A percentile compares a stretch with the other conserved stretches of the same genome.
Conservation (phyloP, 2,888 invertebrate genomes). For the Sarcophaga variegata region DNA sequence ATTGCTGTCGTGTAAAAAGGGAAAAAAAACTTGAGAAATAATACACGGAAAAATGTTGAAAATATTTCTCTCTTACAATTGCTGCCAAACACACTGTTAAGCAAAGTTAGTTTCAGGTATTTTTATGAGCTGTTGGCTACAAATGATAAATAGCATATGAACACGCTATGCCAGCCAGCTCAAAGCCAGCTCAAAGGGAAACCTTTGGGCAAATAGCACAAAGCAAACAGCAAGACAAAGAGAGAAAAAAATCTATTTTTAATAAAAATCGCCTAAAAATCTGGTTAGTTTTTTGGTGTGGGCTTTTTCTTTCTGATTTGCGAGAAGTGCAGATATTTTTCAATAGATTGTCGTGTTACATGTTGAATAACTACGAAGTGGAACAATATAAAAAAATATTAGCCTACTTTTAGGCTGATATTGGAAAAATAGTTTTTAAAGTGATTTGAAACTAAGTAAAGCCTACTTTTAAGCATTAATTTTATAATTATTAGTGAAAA, state of each 20-base stretch:
- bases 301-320: background rate
- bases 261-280: too few relatives aligned
- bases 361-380: background rate
- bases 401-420: background rate
- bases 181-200: constrained; percentile 32
- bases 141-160: constrained; percentile 61
- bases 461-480: too few relatives aligned
- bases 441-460: too few relatives aligned
- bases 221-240: background rate
- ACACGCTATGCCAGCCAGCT: constrained; percentile 36
- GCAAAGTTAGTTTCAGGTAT: constrained; percentile 60
- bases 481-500: too few relatives aligned
- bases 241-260: background rate
- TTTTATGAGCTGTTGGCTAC: constrained; percentile 64
- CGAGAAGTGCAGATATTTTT: background rate
- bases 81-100: constrained; percentile 22
- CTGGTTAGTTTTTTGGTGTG: background rate
- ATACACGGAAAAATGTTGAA: background rate
- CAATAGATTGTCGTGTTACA: background rate
- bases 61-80: constrained; percentile 23
- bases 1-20: background rate
- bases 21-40: background rate
- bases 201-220: background rate
- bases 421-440: background rate
- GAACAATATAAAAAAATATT: background rate